phyloP scores from a whole-genome alignment of 2,113 vertebrate species.

The Pandion haliaetus region DNA sequence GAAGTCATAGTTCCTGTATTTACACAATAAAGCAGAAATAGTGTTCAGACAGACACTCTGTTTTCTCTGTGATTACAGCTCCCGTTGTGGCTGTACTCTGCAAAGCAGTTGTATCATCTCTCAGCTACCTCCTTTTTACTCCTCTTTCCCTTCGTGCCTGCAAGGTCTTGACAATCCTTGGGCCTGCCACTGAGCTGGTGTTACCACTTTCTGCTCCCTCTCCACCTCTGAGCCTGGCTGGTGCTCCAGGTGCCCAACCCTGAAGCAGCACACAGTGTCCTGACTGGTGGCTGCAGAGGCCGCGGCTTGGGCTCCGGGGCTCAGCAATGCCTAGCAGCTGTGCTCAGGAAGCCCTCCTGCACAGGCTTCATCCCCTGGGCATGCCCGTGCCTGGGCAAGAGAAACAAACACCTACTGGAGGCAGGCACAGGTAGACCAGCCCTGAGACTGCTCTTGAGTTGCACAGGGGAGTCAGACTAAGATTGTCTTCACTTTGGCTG shows the following conservation, averaged over 20 bases:
- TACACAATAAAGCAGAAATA: conserved; percentile 51
- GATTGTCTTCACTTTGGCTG: not conserved
- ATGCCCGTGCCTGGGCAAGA: accelerated
- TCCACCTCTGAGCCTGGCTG: not conserved
- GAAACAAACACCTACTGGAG: not conserved
- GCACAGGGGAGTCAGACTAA: not conserved
- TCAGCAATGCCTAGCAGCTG: not conserved
- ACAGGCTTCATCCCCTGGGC: not conserved
- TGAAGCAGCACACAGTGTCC: accelerated
- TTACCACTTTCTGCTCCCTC: not conserved
- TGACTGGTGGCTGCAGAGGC: not conserved
- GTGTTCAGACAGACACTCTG: conserved; percentile 20
- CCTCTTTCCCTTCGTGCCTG: not conserved
- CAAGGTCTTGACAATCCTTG: not conserved
- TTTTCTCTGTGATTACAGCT: conserved; percentile 42
- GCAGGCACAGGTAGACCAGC: not conserved
- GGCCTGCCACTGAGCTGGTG: not conserved
- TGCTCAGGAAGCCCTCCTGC: not conserved
- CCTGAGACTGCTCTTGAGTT: not conserved
- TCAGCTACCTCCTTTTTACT: not conserved
- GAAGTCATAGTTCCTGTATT: conserved; percentile 39
- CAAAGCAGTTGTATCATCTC: not conserved
- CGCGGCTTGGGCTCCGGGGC: accelerated
- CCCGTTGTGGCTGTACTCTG: not conserved
- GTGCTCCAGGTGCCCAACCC: not conserved